Evolutionary conservation across 2,113 vertebrate genomes (phyloP), one percentile per base, ranked within the genome.

Genomic region (Protomyctophum bolini): DNA sequence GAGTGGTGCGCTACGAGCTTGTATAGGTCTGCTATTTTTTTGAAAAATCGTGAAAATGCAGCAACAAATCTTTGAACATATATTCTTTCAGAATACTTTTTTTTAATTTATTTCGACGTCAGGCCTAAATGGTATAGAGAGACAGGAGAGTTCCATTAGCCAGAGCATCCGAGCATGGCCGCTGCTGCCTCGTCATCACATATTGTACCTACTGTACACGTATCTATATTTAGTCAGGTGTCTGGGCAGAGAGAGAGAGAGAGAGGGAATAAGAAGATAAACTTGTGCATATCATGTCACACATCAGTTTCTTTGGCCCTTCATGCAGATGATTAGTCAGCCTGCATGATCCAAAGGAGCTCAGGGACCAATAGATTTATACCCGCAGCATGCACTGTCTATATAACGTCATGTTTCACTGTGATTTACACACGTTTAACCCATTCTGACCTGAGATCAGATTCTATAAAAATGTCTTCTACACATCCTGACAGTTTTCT

Each of bases 151-250:
- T 90, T 88, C 86, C 87, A 91, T 91, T 89, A 91, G 83, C 88
- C 77, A 84, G 88, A 82, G 83, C 84, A 84, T 68, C 73, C 29
- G 57, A 88, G 88, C 89, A 84, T 86, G 88, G 77, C 86, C 76
- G 68, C 71, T 89, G 90, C 88, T 91, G 84, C 75, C 90, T 91
- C n/a, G n/a, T n/a, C 90, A 91, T 91, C 90, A 87, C 83, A 41
- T 88, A 21, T 21, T 21, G 21, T 21, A 91, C 87, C 88, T 85
- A 60, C 80, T 66, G 59, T 68, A 76, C 67, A 84, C n/a, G 21
- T 21, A 21, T 21, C 21, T 21, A 21, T 21, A 21, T 87, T 81
- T 65, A 76, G 66, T 79, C 70, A 58, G 59, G 76, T 71, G 66
- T 68, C 72, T 74, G 15, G n/a, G 47, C 61, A 68, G 60, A 2